Conservation (phyloP, 2,797 vertebrate species). For the Jordanella pulchra region DNA sequence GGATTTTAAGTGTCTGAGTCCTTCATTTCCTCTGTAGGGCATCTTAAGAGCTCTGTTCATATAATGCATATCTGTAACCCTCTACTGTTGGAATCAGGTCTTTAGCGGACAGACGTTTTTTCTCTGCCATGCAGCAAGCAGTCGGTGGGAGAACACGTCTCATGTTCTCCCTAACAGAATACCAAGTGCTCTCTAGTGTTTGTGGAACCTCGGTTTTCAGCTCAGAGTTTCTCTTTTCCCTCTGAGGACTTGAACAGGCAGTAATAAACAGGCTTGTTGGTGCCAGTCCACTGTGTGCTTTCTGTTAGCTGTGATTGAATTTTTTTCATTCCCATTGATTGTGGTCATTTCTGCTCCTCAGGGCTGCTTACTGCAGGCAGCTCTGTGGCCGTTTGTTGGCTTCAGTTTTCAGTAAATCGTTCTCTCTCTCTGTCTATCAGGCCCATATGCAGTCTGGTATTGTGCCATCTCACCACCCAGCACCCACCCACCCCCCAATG, state of each 20-base stretch:
- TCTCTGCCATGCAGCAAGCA: too few relatives aligned
- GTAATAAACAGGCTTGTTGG: not conserved
- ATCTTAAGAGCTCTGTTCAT: not conserved
- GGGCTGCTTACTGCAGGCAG: not conserved
- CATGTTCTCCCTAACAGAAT: not conserved
- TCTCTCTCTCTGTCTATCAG: slow-evolving; percentile 61
- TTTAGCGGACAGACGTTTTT: not conserved
- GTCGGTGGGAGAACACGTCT: not conserved
- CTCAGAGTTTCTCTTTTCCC: not conserved
- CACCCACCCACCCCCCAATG: slow-evolving; percentile 90
- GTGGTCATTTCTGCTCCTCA: not conserved
- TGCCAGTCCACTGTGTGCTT: not conserved
- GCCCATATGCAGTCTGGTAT: slow-evolving; percentile 99
- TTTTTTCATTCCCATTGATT: not conserved
- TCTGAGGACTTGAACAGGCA: not conserved
- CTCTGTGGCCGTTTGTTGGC: not conserved
- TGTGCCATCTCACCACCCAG: slow-evolving; percentile 89
- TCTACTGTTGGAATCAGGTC: not conserved
- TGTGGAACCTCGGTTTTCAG: not conserved
- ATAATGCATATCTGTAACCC: not conserved
- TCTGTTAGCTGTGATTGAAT: not conserved
- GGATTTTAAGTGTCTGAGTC: not conserved
- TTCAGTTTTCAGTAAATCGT: slow-evolving; percentile 3
- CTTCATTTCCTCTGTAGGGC: not conserved
- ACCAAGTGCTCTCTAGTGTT: not conserved